These are phyloP conservation scores for Drosophila athabasca DNA, from an alignment of 1,140 invertebrate species.

Conservation along the genomic window DNA sequence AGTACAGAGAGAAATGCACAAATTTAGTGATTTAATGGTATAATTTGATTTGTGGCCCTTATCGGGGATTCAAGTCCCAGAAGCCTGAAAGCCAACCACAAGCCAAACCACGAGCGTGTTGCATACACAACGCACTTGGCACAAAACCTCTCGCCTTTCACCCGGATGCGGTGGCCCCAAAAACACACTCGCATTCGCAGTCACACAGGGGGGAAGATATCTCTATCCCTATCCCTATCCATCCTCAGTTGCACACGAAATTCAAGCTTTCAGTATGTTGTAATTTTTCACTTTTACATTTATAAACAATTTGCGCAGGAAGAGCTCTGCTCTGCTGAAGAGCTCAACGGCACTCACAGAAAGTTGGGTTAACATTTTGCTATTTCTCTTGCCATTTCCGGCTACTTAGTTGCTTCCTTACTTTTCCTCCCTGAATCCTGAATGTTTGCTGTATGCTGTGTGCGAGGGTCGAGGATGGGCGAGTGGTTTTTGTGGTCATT, in stretches of 20 bases:
- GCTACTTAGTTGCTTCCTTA: constrained; percentile 54
- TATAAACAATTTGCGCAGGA: constrained; percentile 61
- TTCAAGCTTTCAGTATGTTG: constrained; percentile 52
- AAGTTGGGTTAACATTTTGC: constrained; percentile 50
- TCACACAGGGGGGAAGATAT: constrained; percentile 33
- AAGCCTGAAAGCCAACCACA: constrained; percentile 3
- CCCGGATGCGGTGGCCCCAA: constrained; percentile 56
- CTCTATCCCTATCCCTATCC: constrained; percentile 29
- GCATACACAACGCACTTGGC: constrained; percentile 23
- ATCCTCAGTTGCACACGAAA: constrained; percentile 14
- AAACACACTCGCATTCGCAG: constrained; percentile 21
- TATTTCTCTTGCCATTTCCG: constrained; percentile 65
- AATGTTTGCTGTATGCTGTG: constrained; percentile 16
- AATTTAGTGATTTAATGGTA: constrained; percentile 14
- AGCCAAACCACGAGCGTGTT: constrained; percentile 49
- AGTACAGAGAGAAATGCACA: constrained; percentile 8
- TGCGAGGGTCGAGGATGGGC: constrained; percentile 4
- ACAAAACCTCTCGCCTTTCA: constrained; percentile 48
- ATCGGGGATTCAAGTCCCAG: constrained; percentile 7
- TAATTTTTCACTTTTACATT: constrained; percentile 19
- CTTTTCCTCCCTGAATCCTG: neutral
- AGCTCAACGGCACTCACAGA: constrained; percentile 47
- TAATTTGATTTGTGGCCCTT: constrained; percentile 33
- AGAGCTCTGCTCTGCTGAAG: constrained; percentile 35
- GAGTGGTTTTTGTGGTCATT: constrained; percentile 17